A percentile compares a stretch with the other conserved stretches of the same genome.
phyloP scores from a whole-genome alignment of 2,888 invertebrate genomes.

The Anodontia alba region DNA sequence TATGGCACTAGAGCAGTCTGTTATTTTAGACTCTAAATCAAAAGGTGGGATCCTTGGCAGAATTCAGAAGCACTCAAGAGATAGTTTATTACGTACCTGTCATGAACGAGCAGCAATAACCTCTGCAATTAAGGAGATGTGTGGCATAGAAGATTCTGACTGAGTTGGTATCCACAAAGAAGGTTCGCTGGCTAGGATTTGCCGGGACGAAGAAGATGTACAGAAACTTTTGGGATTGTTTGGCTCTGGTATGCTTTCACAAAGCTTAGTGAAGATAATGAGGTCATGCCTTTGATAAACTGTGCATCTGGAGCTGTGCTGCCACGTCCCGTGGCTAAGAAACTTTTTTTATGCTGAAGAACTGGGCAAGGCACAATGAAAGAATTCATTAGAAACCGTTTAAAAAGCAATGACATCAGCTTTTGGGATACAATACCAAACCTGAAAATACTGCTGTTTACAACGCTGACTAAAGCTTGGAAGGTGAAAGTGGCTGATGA shows the following conservation, averaged over 20 bases:
- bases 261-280: no score
- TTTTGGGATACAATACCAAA: not conserved
- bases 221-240: no score
- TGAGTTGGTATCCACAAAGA: no score
- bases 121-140: not conserved
- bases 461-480: not conserved
- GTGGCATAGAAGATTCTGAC: not conserved
- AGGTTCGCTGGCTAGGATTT: no score
- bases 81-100: not conserved
- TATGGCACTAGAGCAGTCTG: not conserved
- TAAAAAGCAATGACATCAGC: not conserved
- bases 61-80: not conserved
- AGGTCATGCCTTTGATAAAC: not conserved
- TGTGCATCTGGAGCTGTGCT: not conserved
- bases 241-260: no score
- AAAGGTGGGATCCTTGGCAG: not conserved
- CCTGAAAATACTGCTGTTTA: not conserved
- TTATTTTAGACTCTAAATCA: not conserved
- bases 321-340: not conserved
- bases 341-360: not conserved
- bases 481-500: not conserved
- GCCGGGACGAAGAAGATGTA: no score
- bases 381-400: not conserved
- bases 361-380: not conserved
- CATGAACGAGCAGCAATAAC: constrained; percentile 9